phyloP scores from a whole-genome alignment of 2,797 vertebrate species.

The Anabacerthia variegaticeps region DNA sequence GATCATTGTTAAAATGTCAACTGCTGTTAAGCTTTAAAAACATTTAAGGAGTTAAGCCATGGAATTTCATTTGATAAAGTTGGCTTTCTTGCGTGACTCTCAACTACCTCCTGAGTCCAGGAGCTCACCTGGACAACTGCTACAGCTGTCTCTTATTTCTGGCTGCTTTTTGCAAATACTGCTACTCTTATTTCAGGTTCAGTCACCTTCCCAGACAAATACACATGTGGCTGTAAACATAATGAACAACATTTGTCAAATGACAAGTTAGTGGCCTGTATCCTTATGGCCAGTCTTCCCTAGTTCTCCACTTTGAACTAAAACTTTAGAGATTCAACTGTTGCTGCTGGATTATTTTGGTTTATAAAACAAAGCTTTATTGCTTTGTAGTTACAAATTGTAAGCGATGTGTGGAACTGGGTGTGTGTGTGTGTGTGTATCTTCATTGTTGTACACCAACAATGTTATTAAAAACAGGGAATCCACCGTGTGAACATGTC shows the following conservation, averaged over 20 bases:
- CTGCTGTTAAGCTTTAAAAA: not conserved
- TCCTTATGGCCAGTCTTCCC: not conserved
- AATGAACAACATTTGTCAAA: not conserved
- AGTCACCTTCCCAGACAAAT: not conserved
- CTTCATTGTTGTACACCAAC: not conserved
- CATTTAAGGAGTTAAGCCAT: not conserved
- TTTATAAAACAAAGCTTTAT: not conserved
- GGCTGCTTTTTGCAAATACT: not conserved
- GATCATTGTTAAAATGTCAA: not conserved
- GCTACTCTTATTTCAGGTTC: not conserved
- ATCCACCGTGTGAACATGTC: rapidly evolving
- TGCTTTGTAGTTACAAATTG: not conserved
- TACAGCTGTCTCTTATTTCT: not conserved
- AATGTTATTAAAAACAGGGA: not conserved
- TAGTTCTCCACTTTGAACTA: not conserved
- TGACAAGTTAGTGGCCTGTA: not conserved
- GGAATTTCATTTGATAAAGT: not conserved
- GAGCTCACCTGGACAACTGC: not conserved
- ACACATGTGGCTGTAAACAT: not conserved
- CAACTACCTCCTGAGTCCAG: not conserved
- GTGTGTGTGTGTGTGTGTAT: not conserved
- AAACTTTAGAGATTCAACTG: not conserved
- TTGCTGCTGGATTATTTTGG: not conserved
- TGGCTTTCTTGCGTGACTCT: not conserved
- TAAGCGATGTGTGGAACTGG: not conserved